Evolutionary conservation across 2,888 invertebrate species (phyloP).

Genomic region (Brassicogethes aeneus): DNA sequence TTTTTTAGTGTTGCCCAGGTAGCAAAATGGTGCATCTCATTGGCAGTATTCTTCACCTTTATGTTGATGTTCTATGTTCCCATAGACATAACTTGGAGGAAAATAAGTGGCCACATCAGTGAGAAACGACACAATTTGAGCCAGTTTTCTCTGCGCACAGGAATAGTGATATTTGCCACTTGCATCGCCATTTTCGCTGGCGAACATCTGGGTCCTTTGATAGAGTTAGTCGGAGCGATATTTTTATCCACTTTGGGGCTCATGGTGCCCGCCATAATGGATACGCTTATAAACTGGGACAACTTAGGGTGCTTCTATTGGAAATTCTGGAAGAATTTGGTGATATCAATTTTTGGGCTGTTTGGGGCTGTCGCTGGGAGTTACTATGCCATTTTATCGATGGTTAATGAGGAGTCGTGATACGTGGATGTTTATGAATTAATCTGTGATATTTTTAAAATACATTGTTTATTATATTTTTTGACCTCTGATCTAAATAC

Average conservation of each 20-base stretch:
- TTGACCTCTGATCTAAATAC: too few relatives aligned
- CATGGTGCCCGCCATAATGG: slow-evolving; percentile 62
- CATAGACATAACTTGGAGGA: slow-evolving; percentile 81
- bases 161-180: slow-evolving; percentile 50
- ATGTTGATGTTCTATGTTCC: slow-evolving; percentile 93
- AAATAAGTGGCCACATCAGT: slow-evolving; percentile 47
- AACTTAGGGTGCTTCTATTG: slow-evolving; percentile 55
- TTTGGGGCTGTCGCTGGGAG: slow-evolving; percentile 60
- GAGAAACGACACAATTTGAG: slow-evolving; percentile 46
- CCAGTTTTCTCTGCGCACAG: slow-evolving; percentile 46
- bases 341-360: slow-evolving; percentile 51
- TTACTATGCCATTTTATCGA: slow-evolving; percentile 37
- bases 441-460: too few relatives aligned
- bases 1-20: slow-evolving; percentile 60
- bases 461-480: too few relatives aligned
- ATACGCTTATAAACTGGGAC: slow-evolving; percentile 63
- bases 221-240: slow-evolving; percentile 78
- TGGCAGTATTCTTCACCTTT: slow-evolving; percentile 87
- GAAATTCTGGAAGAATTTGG: slow-evolving; percentile 57
- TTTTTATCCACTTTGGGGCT: slow-evolving; percentile 61
- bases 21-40: slow-evolving; percentile 76
- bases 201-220: slow-evolving; percentile 77
- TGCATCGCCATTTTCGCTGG: slow-evolving; percentile 48
- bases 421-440: too few relatives aligned
- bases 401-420: too few relatives aligned